Evolutionary conservation across 2,888 invertebrate species (phyloP).

Genomic region (Hypomecis punctinalis): DNA sequence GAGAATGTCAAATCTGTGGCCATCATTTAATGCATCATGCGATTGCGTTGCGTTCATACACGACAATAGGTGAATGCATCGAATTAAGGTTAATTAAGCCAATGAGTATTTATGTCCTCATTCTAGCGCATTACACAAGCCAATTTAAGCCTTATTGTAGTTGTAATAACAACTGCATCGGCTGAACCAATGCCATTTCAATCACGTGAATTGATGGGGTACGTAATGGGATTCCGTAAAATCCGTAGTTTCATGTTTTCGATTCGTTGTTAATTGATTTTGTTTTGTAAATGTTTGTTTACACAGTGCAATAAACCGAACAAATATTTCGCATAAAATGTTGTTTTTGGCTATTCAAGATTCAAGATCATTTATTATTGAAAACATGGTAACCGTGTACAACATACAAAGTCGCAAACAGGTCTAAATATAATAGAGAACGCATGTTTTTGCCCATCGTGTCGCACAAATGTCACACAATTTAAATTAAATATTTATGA

Average conservation of each 20-base stretch:
- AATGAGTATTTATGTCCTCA: constrained; percentile 65
- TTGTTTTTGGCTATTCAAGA: neutral
- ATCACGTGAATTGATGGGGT: constrained; percentile 53
- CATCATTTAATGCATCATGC: constrained; percentile 44
- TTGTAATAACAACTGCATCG: constrained; percentile 47
- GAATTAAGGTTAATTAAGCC: constrained; percentile 78
- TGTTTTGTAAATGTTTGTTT: constrained; percentile 8
- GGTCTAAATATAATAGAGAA: too few species aligned
- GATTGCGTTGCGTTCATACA: constrained; percentile 59
- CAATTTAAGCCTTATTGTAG: constrained; percentile 52
- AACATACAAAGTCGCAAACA: too few species aligned
- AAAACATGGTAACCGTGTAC: too few species aligned
- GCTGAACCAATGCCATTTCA: constrained; percentile 43
- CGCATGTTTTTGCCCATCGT: too few species aligned
- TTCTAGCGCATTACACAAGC: constrained; percentile 44
- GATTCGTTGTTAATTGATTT: constrained; percentile 11
- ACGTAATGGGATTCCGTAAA: constrained; percentile 43
- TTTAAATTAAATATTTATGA: too few species aligned
- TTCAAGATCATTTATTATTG: too few species aligned
- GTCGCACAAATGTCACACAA: too few species aligned
- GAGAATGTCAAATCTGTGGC: constrained; percentile 45
- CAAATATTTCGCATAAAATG: neutral
- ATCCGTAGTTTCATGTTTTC: constrained; percentile 34
- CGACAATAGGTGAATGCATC: constrained; percentile 64
- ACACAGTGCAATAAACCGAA: neutral